Base-by-base conservation (phyloP, 2,797 vertebrate genomes). In the Cryptoblepharus egeriae region DNA sequence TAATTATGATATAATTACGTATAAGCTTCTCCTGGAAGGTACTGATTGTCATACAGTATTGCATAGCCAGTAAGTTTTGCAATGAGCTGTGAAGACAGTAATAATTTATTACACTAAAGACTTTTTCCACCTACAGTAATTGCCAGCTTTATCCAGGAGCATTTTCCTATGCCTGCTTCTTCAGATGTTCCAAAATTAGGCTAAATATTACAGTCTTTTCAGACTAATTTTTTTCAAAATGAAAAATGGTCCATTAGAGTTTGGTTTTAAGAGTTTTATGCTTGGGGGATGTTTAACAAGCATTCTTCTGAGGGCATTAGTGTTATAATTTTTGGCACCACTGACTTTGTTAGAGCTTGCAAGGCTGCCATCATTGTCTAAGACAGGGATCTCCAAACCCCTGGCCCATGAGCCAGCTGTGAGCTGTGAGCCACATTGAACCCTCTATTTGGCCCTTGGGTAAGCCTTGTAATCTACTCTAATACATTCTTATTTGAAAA, bases 1-100 rank as follows among this genome's bases (percentile, higher is more conserved):
- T 61, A 73, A 80, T 63, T 37, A 70, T 79, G 60, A 73, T 80
- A 63, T 61, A 72, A 80, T 61, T 35, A n/a, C n/a, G n/a, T n/a
- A 52, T 72, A 80, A 63, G 42, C 73, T n/a, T 80, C 42, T 80
- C 26, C 79, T 64, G 30, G 13, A 80, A 80, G 42, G 60, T 55
- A 74, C 61, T 65, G 49, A 64, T 55, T 35, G 55, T 32, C 26
- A 57, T 55, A 64, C 30, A n/a, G 61, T 71, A 39, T 24, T 52
- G 61, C 24, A 64, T 37, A 81, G 61, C 79, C 20, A 65, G 71
- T 55, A 74, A 55, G 60, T 73, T 74, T 81, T 60, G 60, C 42
- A 72, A 65, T 74, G 60, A 81, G 45, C 32, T 57, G 16, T 65
- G 71, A 65, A 65, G 58, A 81, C 11, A 39, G 13, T 9, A 74